Evolutionary conservation across 2,113 vertebrate genomes (phyloP).

Genomic region (Ancistrus triradiatus): DNA sequence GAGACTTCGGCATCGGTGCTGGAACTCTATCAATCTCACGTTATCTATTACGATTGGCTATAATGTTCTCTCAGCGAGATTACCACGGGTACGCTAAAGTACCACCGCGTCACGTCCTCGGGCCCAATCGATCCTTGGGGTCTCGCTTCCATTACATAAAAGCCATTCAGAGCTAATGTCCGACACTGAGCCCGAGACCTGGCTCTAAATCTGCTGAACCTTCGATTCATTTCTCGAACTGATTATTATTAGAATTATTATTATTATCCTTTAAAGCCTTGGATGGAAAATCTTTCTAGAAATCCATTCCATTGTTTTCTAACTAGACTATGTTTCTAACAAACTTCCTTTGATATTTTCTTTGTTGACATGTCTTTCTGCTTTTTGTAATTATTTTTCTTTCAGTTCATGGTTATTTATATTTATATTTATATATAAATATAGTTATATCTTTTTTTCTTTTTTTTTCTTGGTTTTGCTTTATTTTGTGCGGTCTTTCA

Average conservation of each 20-base stretch:
- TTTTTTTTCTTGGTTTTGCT: too few relatives aligned
- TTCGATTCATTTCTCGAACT: background rate
- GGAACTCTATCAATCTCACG: slow-evolving; percentile 28
- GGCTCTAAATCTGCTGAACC: background rate
- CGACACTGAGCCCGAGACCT: background rate
- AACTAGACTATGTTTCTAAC: too few relatives aligned
- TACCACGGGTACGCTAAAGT: slow-evolving; percentile 22
- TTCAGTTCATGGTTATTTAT: background rate
- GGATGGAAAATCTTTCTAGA: too few relatives aligned
- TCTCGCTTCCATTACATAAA: background rate
- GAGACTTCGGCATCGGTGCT: slow-evolving; percentile 33
- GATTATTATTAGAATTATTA: background rate
- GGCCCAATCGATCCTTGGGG: background rate
- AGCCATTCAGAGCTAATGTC: background rate
- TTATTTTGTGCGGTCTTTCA: too few relatives aligned
- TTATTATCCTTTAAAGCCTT: too few relatives aligned
- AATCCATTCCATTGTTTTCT: too few relatives aligned
- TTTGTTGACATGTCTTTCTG: too few relatives aligned
- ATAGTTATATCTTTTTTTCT: too few relatives aligned
- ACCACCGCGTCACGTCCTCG: slow-evolving; percentile 10
- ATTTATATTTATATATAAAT: background rate
- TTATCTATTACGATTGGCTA: slow-evolving; percentile 37
- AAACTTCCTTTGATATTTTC: too few relatives aligned
- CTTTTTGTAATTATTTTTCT: background rate
- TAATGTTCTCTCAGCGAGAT: slow-evolving; percentile 30